phyloP scores from a whole-genome alignment of 2,797 vertebrate genomes.

The Alcedo quadribrachys region DNA sequence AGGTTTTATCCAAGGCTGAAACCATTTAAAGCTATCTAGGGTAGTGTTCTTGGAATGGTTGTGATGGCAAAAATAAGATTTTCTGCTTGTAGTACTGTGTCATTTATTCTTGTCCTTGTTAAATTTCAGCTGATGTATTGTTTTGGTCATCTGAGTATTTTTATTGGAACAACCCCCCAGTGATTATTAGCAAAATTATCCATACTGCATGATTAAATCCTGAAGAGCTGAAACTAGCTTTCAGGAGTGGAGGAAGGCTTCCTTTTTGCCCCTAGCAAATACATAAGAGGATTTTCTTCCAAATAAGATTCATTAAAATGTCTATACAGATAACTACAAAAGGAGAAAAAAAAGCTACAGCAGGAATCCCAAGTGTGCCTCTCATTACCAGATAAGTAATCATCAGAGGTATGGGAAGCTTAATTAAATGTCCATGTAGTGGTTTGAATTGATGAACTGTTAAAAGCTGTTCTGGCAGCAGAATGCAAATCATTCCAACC shows the following conservation, averaged over 20 bases:
- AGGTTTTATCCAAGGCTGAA: background rate
- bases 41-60: background rate
- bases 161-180: background rate
- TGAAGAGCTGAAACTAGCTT: constrained; percentile 8
- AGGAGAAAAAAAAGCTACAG: background rate
- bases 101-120: background rate
- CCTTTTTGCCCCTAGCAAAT: constrained; percentile 39
- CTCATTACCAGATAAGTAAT: constrained; percentile 56
- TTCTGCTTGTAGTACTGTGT: background rate
- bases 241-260: background rate
- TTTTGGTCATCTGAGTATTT: constrained; percentile 15
- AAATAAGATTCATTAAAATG: constrained; percentile 43
- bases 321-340: constrained; percentile 29
- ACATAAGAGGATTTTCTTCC: constrained; percentile 38
- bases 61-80: background rate
- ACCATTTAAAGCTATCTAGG: background rate
- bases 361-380: background rate
- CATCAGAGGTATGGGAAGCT: constrained; percentile 36
- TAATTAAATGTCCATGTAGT: constrained; percentile 42
- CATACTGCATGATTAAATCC: background rate
- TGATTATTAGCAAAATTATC: constrained; percentile 17
- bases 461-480: constrained; percentile 43
- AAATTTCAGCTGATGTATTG: background rate
- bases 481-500: constrained; percentile 23
- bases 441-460: constrained; percentile 25